Base-by-base conservation (phyloP, 2,113 vertebrate genomes). In the Chionomys nivalis region DNA sequence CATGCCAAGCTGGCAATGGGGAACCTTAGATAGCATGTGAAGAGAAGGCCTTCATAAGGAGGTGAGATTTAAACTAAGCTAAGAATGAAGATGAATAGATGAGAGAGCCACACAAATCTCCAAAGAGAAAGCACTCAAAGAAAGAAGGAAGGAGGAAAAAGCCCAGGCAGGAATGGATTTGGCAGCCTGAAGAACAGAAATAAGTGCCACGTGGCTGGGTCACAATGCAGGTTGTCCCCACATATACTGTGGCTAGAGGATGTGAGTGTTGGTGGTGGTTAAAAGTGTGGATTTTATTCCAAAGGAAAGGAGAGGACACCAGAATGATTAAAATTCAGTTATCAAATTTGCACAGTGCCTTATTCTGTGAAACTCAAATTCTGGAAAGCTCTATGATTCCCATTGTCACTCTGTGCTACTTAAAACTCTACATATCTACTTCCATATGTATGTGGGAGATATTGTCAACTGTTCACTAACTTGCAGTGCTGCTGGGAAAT, bases 11-110 rank as follows among this genome's bases (percentile, higher is more conserved):
- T 26, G 24, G 70, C 63, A 47, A 39, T n/a, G 44, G 1, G 10
- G 31, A 55, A 79, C 31, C 19, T 85, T 33, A 52, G 1, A 75
- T 8, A 65, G 11, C 28, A 36, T 13, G 44, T 68, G 66, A 19
- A 13, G 66, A 52, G 87, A 90, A 89, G 76, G 2, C 5, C 36
- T 90, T 16, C 7, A 42, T 36, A 61, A 87, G 13, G 23, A 97
- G 89, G 66, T 96, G 26, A 95, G 39, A 92, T 49, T 72, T 89
- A 44, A 90, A 31, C 14, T 63, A 58, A 87, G 52, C 83, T 39
- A 76, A 26, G 42, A 90, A 68, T 19, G 52, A 58, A 19, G 31
- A 73, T 77, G 39, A 91, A 79, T 49, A 9, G 42, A 82, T 55
- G 55, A 91, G 33, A 87, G 65, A 72, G 44, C 3, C 21, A 52